Evolutionary conservation across 1,140 invertebrate genomes (phyloP).

Genomic region (Ceratoteleas bidentatus): DNA sequence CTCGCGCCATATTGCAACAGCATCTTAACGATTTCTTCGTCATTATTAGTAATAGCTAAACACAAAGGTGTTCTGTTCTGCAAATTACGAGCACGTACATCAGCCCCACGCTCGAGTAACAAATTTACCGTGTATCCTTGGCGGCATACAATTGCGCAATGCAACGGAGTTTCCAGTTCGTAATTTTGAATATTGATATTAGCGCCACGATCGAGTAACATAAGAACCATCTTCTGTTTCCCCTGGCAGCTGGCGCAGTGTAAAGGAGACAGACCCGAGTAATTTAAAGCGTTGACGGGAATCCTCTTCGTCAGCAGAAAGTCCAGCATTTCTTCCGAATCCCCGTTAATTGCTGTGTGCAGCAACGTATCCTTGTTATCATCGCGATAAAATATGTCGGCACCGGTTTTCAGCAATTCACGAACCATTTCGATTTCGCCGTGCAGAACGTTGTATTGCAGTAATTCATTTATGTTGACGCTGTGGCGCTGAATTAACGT

Average conservation of each 20-base stretch:
- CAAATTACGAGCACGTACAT: neutral
- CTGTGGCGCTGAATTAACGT: neutral
- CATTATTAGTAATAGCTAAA: neutral
- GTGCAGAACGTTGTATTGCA: neutral
- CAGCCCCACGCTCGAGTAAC: neutral
- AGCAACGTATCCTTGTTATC: neutral
- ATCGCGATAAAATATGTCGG: neutral
- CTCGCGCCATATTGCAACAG: too few relatives aligned
- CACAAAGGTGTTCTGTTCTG: neutral
- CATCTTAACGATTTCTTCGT: neutral
- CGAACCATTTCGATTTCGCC: neutral
- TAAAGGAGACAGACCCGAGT: neutral
- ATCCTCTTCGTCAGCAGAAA: neutral
- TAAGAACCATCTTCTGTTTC: neutral
- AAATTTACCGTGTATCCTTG: neutral
- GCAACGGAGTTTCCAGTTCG: neutral
- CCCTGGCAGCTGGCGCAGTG: neutral
- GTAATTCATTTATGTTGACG: neutral
- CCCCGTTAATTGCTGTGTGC: neutral
- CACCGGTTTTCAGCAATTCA: neutral
- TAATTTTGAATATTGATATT: constrained; percentile 1
- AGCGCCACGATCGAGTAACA: neutral
- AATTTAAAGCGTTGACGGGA: neutral
- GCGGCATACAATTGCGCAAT: neutral
- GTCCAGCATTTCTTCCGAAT: neutral